phyloP scores from a whole-genome alignment of 2,797 vertebrate species.

The Novumbra hubbsi region DNA sequence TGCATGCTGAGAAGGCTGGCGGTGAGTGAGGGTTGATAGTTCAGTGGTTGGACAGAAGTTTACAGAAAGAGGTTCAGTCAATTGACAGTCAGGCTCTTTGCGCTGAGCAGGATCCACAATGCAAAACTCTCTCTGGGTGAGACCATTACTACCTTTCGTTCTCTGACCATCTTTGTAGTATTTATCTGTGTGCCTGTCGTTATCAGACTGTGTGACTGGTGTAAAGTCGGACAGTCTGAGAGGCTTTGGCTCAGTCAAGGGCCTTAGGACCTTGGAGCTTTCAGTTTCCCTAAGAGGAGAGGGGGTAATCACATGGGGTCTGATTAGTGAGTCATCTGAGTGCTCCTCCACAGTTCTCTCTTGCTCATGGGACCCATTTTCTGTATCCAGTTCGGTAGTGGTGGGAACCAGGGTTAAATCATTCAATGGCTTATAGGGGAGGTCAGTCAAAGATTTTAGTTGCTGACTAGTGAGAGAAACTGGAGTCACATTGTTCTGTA shows the following conservation, averaged over 20 bases:
- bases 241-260: slow-evolving; percentile 45
- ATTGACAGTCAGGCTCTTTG: not conserved
- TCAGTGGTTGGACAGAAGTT: not conserved
- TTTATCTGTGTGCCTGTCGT: slow-evolving; percentile 25
- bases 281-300: slow-evolving; percentile 48
- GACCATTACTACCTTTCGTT: slow-evolving; percentile 18
- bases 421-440: slow-evolving; percentile 22
- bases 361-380: slow-evolving; percentile 49
- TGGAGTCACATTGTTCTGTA: slow-evolving; percentile 1
- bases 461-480: slow-evolving; percentile 18
- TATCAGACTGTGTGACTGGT: slow-evolving; percentile 30
- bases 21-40: slow-evolving; percentile 3
- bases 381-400: slow-evolving; percentile 67
- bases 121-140: slow-evolving; percentile 30
- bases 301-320: slow-evolving; percentile 65
- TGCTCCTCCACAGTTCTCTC: slow-evolving; percentile 49
- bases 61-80: not conserved
- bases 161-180: slow-evolving; percentile 27
- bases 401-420: slow-evolving; percentile 41
- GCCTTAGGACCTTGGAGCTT: slow-evolving; percentile 32
- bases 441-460: slow-evolving; percentile 20
- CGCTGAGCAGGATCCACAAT: not conserved
- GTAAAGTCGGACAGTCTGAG: slow-evolving; percentile 59
- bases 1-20: not conserved
- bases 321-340: slow-evolving; percentile 49